These are phyloP conservation scores for Cyrtodaria siliqua DNA, from an alignment of 2,888 invertebrate genomes.

Conservation along the genomic window DNA sequence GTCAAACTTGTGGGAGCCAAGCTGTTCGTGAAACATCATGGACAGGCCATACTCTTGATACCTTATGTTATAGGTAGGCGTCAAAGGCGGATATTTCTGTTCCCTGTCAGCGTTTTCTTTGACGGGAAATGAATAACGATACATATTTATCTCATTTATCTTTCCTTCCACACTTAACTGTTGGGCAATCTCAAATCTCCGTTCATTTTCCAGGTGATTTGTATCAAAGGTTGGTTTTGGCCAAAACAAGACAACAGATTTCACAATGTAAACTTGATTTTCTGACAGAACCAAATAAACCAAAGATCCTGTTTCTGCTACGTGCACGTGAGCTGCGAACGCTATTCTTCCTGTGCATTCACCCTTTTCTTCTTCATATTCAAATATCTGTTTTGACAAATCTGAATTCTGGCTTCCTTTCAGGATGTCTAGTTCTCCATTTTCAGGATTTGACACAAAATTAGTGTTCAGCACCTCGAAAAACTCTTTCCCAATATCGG, in stretches of 20 bases:
- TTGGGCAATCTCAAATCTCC: slow-evolving; percentile 76
- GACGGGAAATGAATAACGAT: slow-evolving; percentile 11
- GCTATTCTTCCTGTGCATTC: slow-evolving; percentile 76
- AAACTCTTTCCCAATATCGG: slow-evolving; percentile 76
- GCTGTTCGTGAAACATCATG: slow-evolving; percentile 72
- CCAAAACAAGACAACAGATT: slow-evolving; percentile 75
- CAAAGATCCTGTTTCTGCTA: slow-evolving; percentile 54
- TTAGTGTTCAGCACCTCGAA: slow-evolving; percentile 69
- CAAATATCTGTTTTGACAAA: slow-evolving; percentile 72
- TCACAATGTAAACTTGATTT: slow-evolving; percentile 79
- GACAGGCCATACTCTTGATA: slow-evolving; percentile 69
- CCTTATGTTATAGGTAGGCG: slow-evolving; percentile 46
- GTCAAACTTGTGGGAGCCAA: slow-evolving; percentile 68
- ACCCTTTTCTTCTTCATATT: slow-evolving; percentile 70
- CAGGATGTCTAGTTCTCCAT: slow-evolving; percentile 64
- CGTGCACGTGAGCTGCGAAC: slow-evolving; percentile 67
- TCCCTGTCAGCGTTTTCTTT: slow-evolving; percentile 1
- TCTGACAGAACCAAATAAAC: slow-evolving; percentile 79
- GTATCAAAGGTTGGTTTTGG: slow-evolving; percentile 80
- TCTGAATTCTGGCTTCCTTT: slow-evolving; percentile 73
- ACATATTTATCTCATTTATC: slow-evolving; percentile 79
- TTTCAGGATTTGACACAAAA: slow-evolving; percentile 42
- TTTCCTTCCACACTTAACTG: slow-evolving; percentile 78
- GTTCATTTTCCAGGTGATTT: slow-evolving; percentile 64
- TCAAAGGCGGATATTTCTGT: slow-evolving; percentile 20